Conservation (phyloP, 2,113 vertebrate genomes). For the Hirundichthys speculiger region DNA sequence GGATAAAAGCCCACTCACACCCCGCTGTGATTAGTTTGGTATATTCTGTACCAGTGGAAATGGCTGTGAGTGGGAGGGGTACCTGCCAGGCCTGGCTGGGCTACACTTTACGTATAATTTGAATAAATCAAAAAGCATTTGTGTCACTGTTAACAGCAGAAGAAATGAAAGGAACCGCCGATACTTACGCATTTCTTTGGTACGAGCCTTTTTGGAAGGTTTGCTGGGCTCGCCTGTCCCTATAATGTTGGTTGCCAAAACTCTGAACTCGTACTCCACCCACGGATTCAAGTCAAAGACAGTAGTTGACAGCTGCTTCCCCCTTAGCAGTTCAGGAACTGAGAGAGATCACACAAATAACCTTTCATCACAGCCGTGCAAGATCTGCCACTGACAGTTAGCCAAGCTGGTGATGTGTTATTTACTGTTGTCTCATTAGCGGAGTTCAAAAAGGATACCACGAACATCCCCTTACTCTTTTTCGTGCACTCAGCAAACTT, state of each 20-base stretch:
- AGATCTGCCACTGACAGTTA: slow-evolving; percentile 33
- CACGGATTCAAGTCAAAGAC: slow-evolving; percentile 92
- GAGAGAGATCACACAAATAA: slow-evolving; percentile 52
- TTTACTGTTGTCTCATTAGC: slow-evolving; percentile 41
- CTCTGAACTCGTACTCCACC: slow-evolving; percentile 96
- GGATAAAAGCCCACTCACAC: no score
- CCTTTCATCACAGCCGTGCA: slow-evolving; percentile 55
- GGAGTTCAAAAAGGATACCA: slow-evolving; percentile 25
- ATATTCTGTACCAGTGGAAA: no score
- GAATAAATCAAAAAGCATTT: no score
- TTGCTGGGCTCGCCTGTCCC: slow-evolving; percentile 94
- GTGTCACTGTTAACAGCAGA: neutral
- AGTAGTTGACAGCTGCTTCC: slow-evolving; percentile 87
- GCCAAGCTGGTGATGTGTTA: slow-evolving; percentile 42
- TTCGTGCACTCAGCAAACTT: slow-evolving; percentile 6
- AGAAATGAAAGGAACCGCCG: neutral
- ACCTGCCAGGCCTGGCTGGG: no score
- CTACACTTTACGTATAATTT: no score
- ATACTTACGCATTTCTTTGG: slow-evolving; percentile 90
- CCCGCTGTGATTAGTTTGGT: no score
- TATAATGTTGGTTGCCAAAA: slow-evolving; percentile 90
- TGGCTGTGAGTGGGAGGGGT: no score
- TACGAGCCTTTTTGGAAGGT: slow-evolving; percentile 88
- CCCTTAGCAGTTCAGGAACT: slow-evolving; percentile 90
- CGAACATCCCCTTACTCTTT: neutral